phyloP scores from a whole-genome alignment of 2,888 invertebrate species.

The Tillus elongatus region DNA sequence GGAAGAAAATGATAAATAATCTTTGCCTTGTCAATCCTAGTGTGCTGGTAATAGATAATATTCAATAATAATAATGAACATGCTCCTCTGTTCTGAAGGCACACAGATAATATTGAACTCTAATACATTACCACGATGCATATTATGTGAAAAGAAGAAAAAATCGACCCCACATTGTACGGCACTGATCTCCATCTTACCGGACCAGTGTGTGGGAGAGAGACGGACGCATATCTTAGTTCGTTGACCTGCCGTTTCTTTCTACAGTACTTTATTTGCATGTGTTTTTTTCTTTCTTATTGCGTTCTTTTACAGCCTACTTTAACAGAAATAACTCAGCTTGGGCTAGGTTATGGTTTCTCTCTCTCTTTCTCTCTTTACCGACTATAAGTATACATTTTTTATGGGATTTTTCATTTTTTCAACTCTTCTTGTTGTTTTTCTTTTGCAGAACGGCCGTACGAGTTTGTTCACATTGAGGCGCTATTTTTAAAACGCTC shows the following conservation, averaged over 20 bases:
- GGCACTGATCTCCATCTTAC: too few species aligned
- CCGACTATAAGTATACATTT: background rate
- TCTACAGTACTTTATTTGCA: slow-evolving; percentile 45
- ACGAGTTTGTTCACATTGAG: slow-evolving; percentile 22
- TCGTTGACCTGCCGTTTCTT: slow-evolving; percentile 43
- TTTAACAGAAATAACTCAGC: slow-evolving; percentile 44
- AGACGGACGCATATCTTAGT: slow-evolving; percentile 39
- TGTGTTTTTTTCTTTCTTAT: slow-evolving; percentile 42
- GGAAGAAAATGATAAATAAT: too few species aligned
- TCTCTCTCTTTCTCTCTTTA: slow-evolving; percentile 23
- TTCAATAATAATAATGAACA: too few species aligned
- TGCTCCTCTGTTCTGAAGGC: too few species aligned
- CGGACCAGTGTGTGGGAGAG: slow-evolving; percentile 41
- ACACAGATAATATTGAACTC: too few species aligned
- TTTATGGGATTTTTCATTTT: too few species aligned
- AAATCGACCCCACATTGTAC: too few species aligned
- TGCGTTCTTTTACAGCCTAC: slow-evolving; percentile 43
- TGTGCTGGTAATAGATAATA: too few species aligned
- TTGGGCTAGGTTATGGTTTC: slow-evolving; percentile 41
- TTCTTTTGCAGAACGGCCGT: slow-evolving; percentile 15
- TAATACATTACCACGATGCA: too few species aligned
- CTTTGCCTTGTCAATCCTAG: too few species aligned
- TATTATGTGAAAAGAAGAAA: too few species aligned
- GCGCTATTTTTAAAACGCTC: slow-evolving; percentile 18
- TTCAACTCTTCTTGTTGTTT: background rate